Evolutionary conservation across 2,797 vertebrate species (phyloP).

Genomic region (Malurus splendens): DNA sequence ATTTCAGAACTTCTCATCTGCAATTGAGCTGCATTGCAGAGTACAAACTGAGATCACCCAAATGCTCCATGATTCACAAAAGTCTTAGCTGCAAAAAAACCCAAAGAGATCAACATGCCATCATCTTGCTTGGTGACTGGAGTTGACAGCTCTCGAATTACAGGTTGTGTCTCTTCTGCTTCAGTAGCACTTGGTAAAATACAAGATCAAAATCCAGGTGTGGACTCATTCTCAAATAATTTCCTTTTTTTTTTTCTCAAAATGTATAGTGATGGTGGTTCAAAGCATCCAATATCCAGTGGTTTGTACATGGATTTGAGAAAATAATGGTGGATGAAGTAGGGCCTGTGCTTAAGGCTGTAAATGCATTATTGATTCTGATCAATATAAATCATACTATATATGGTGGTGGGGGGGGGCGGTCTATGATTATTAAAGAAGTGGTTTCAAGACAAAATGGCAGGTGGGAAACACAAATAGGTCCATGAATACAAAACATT

Average conservation of each 20-base stretch:
- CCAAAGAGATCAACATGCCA: background rate
- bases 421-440: background rate
- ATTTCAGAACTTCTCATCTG: background rate
- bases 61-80: background rate
- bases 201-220: background rate
- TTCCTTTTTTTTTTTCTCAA: background rate
- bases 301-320: background rate
- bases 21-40: background rate
- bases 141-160: background rate
- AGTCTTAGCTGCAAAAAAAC: background rate
- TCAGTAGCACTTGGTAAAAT: background rate
- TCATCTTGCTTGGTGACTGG: background rate
- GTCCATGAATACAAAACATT: accelerated
- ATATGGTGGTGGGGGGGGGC: no score
- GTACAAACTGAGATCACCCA: background rate
- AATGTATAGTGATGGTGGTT: background rate
- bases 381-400: background rate
- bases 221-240: background rate
- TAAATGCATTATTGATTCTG: background rate
- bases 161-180: background rate
- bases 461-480: background rate
- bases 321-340: background rate
- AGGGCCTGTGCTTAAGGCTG: background rate
- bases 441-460: background rate
- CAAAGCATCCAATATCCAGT: background rate